Evolutionary conservation across 2,113 vertebrate species (phyloP), one percentile per base, ranked within the genome.

Genomic region (Glaucomys volans): DNA sequence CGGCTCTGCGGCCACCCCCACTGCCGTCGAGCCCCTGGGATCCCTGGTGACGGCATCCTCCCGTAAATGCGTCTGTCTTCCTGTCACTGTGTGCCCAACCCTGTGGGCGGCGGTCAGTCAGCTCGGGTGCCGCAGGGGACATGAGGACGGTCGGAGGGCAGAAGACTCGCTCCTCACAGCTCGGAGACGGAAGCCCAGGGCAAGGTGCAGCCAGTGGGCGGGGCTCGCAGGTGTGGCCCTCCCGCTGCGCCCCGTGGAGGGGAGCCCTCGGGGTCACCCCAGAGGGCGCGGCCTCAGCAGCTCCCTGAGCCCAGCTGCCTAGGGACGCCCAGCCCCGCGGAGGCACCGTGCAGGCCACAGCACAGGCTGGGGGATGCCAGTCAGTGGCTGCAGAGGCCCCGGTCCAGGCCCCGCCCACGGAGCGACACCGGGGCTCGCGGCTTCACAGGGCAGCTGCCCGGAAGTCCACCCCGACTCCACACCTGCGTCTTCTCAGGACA

Each of bases 391-490:
- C 30, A 44, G 74, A 69, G 8, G 24, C 2, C 52, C 64, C 8
- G 30, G 47, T 14, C 8, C 0, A 72, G 26, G 30, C 6, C 24
- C 4, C 8, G 0, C 9, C 62, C 17, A 0, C 0, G n/a, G n/a
- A n/a, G n/a, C n/a, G 17, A 40, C 6, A 14, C 71, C 5, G 18
- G 11, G 17, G 18, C 8, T 8, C n/a, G n/a, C n/a, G 35, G 14
- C n/a, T 22, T 1, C 24, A 44, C n/a, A 35, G 4, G 6, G 37
- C 50, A 9, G 26, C 12, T 54, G 52, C 2, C 18, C 50, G 62
- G 77, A 37, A 28, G 50, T 13, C 83, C 40, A 64, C 9, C 24
- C 32, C 26, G n/a, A 71, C n/a, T 47, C 79, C 69, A 82, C n/a
- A n/a, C n/a, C 44, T 12, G 0, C 4, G 59, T 75, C n/a, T 80